Base-by-base conservation (phyloP, 2,797 vertebrate species). In the Takifugu rubripes region DNA sequence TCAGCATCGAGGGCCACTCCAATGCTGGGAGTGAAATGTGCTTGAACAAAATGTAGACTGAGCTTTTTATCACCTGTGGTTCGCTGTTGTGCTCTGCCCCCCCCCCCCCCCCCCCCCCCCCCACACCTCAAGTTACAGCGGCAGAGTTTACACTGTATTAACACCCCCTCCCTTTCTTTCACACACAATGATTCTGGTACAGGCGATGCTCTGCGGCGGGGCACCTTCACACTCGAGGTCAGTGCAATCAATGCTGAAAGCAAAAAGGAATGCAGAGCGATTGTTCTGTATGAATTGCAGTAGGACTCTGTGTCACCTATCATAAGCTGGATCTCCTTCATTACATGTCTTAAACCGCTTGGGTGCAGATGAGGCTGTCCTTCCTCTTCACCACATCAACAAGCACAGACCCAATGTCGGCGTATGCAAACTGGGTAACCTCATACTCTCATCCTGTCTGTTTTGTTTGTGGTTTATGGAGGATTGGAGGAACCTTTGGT, bases 1-100 rank as follows among this genome's bases (percentile, higher is more conserved):
- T 98, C 90, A 97, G 93, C 92, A 99, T 99, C 68, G 97, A 99
- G 92, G 96, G 97, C 83, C 93, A 92, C 84, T 99, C 97, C 72
- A 98, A 94, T 14, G 87, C 94, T 78, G 96, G 96, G 83, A 94
- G 93, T 84, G 97, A 90, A 88, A 78, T 88, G 87, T 75, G 71
- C 72, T 78, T 73, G 59, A 79, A 72, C 51, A 84, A 61, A 77
- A 79, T 76, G 66, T 76, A 69, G 72, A 91, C 78, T 84, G 76
- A 70, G 78, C 72, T 82, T 65, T 88, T 78, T 85, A 89, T 85
- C 59, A 78, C 88, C 86, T 81, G 84, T 90, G 86, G 87, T 88
- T 85, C 76, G 74, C 57, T 81, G 81, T 84, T 76, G 85, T 61
- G 83, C 79, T 56, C 45, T 25, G 6, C 54, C 68, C 56, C 65